A percentile compares a stretch with the other conserved stretches of the same genome.
Conservation (phyloP, 2,797 vertebrate species). For the Anableps anableps region DNA sequence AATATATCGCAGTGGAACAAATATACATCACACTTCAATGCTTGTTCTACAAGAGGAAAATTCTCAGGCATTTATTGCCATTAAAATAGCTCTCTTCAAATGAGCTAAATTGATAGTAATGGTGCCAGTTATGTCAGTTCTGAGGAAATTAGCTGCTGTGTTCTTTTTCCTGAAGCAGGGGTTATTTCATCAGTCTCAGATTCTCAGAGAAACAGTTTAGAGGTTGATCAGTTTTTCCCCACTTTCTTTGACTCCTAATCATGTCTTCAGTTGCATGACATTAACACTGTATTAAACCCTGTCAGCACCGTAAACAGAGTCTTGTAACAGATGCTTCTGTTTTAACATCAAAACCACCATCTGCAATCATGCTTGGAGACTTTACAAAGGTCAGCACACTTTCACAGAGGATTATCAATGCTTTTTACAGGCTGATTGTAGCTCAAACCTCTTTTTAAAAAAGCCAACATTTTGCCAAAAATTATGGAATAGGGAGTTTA, state of each 20-base stretch:
- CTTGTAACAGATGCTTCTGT: neutral
- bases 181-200: neutral
- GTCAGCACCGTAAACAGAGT: neutral
- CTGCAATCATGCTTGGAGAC: neutral
- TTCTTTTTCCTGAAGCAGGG: neutral
- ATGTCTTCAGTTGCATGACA: neutral
- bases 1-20: neutral
- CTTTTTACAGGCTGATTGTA: constrained; percentile 10
- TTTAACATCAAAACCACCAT: constrained; percentile 1
- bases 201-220: neutral
- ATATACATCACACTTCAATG: neutral
- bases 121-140: neutral
- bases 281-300: neutral
- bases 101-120: neutral
- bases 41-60: neutral
- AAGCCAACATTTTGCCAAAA: neutral
- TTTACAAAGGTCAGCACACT: constrained; percentile 7
- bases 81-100: neutral
- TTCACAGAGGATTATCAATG: neutral
- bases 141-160: neutral
- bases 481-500: neutral
- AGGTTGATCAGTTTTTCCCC: neutral
- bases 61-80: neutral
- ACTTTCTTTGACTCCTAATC: constrained; percentile 1
- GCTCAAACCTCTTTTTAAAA: neutral